Evolutionary conservation across 2,113 vertebrate genomes (phyloP).

Genomic region (Egretta garzetta): DNA sequence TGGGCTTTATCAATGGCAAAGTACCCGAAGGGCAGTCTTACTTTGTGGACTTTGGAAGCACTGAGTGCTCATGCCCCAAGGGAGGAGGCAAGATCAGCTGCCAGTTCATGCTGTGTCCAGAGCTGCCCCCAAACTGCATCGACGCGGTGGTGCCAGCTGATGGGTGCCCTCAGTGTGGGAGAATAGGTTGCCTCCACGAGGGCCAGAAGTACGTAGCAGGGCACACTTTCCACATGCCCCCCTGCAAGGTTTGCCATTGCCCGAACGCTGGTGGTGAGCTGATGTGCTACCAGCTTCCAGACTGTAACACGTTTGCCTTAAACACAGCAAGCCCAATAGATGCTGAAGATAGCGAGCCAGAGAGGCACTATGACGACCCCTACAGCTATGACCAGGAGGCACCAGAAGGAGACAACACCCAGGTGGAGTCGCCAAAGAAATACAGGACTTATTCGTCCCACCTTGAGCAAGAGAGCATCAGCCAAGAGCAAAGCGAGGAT

Average conservation of each 20-base stretch:
- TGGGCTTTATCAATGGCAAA: constrained; percentile 88
- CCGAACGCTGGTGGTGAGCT: constrained; percentile 85
- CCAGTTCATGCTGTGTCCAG: constrained; percentile 93
- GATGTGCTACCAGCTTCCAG: constrained; percentile 89
- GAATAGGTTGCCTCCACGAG: constrained; percentile 82
- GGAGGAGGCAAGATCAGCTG: constrained; percentile 94
- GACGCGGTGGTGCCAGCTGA: constrained; percentile 82
- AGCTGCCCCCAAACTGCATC: constrained; percentile 90
- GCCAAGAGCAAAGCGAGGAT: constrained; percentile 71
- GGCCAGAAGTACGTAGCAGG: constrained; percentile 87
- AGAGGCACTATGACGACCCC: constrained; percentile 73
- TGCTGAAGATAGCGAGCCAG: constrained; percentile 66
- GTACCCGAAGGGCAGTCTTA: constrained; percentile 93
- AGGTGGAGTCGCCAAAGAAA: constrained; percentile 58
- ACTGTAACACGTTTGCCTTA: constrained; percentile 68
- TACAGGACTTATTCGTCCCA: constrained; percentile 33
- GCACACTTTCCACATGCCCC: constrained; percentile 86
- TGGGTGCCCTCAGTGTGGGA: constrained; percentile 88
- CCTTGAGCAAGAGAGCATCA: constrained; percentile 47
- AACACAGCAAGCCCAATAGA: constrained; percentile 56
- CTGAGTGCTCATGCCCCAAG: constrained; percentile 89
- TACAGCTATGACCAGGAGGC: constrained; percentile 82
- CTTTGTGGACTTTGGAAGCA: constrained; percentile 95
- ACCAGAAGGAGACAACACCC: constrained; percentile 55
- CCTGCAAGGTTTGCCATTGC: constrained; percentile 91